Conservation (phyloP, 2,888 invertebrate genomes). For the Dynastes maya region DNA sequence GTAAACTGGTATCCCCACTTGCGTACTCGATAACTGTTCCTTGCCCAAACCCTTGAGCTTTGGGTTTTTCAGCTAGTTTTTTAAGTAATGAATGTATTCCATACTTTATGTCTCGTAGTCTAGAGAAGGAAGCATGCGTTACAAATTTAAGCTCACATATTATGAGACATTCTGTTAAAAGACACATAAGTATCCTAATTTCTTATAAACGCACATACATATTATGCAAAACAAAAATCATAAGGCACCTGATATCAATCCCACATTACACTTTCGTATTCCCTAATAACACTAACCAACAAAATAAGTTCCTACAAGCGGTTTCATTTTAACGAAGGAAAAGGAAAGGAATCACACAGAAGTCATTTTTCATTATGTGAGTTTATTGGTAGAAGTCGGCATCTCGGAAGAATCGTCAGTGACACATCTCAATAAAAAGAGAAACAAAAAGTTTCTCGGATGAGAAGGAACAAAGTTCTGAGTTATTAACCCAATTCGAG, state of each 20-base stretch:
- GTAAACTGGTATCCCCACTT: no score
- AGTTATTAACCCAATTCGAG: slow-evolving; percentile 49
- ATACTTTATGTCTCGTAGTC: no score
- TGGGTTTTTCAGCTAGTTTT: no score
- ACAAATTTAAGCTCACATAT: no score
- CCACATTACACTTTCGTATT: slow-evolving; percentile 19
- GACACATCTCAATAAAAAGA: slow-evolving; percentile 45
- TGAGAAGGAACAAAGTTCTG: slow-evolving; percentile 47
- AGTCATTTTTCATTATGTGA: slow-evolving; percentile 39
- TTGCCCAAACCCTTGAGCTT: no score
- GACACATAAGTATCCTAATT: no score
- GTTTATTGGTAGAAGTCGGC: slow-evolving; percentile 30
- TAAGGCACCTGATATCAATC: neutral
- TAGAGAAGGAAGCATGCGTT: no score
- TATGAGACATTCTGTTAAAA: no score
- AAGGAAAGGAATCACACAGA: slow-evolving; percentile 17
- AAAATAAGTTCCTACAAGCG: slow-evolving; percentile 21
- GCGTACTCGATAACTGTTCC: no score
- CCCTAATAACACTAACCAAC: slow-evolving; percentile 19
- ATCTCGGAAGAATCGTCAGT: slow-evolving; percentile 41
- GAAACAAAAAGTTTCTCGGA: slow-evolving; percentile 35
- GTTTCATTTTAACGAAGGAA: slow-evolving; percentile 11
- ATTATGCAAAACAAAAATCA: neutral
- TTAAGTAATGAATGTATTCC: no score
- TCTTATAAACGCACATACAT: no score